phyloP scores from a whole-genome alignment of 2,888 invertebrate species.

The Frankliniella fusca region DNA sequence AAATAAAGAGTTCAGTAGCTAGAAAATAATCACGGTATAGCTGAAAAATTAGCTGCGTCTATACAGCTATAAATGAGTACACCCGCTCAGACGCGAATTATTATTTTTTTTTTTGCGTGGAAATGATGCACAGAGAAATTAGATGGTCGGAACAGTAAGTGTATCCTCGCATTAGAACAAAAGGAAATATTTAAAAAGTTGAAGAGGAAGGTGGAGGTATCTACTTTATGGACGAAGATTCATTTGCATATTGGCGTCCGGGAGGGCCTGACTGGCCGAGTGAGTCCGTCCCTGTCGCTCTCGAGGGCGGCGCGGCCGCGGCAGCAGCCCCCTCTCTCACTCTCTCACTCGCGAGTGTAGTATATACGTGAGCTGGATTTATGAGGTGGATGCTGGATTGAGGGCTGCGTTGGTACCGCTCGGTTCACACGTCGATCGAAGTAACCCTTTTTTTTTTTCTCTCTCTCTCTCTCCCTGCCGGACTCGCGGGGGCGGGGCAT shows the following conservation, averaged over 20 bases:
- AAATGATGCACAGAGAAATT: too few species aligned
- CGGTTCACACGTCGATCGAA: conserved; percentile 24
- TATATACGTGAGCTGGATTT: not conserved
- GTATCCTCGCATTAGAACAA: too few species aligned
- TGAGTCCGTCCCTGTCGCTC: not conserved
- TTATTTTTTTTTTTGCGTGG: too few species aligned
- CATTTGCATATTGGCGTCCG: conserved; percentile 3
- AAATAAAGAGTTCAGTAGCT: too few species aligned
- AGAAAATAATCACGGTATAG: too few species aligned
- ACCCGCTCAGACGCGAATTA: too few species aligned
- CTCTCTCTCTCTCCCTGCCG: too few species aligned
- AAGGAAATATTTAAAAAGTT: too few species aligned
- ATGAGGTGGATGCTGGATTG: not conserved
- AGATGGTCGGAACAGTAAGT: too few species aligned
- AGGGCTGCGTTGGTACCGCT: not conserved
- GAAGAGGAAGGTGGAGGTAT: not conserved
- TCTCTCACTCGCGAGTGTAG: not conserved
- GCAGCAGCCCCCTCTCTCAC: not conserved
- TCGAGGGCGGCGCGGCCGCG: not conserved
- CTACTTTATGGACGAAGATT: not conserved
- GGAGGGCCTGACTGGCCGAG: not conserved
- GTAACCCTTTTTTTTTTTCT: not conserved
- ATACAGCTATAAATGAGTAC: too few species aligned
- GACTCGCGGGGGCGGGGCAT: not conserved
- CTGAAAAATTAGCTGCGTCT: too few species aligned